Evolutionary conservation across 1,140 invertebrate genomes (phyloP).

Genomic region (Phortica variegata): DNA sequence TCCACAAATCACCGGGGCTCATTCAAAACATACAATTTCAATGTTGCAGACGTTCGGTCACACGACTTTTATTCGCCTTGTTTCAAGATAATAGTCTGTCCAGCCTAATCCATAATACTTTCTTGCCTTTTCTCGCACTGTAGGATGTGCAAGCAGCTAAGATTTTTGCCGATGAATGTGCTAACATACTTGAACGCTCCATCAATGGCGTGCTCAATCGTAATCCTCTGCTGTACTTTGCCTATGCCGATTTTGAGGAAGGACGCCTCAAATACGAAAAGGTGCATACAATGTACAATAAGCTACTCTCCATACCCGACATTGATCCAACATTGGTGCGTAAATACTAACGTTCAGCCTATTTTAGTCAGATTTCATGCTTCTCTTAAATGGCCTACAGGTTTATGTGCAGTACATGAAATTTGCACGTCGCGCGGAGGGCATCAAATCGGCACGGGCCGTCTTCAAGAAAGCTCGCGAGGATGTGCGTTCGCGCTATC

Average conservation of each 20-base stretch:
- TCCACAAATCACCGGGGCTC: too few species aligned
- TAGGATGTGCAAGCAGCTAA: constrained; percentile 90
- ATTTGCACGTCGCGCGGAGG: constrained; percentile 94
- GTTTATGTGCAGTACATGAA: constrained; percentile 99
- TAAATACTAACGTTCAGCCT: constrained; percentile 12
- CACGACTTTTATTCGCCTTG: neutral
- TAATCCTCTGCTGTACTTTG: constrained; percentile 94
- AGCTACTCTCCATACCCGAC: constrained; percentile 83
- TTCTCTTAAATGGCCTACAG: constrained; percentile 61
- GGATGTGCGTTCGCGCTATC: constrained; percentile 81
- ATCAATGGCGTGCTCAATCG: constrained; percentile 84
- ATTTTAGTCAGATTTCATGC: neutral
- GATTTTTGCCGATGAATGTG: constrained; percentile 90
- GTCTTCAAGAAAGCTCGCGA: constrained; percentile 96
- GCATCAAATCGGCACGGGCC: constrained; percentile 91
- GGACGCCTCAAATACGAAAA: constrained; percentile 94
- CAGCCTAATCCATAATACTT: neutral
- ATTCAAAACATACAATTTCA: constrained; percentile 1
- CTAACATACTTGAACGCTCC: constrained; percentile 90
- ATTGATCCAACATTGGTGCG: constrained; percentile 92
- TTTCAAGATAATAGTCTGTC: neutral
- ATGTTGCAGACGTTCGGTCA: neutral
- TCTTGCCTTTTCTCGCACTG: neutral
- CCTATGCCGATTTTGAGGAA: constrained; percentile 99
- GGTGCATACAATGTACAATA: constrained; percentile 95